phyloP scores from a whole-genome alignment of 1,140 invertebrate species.

The Heliconius himera region DNA sequence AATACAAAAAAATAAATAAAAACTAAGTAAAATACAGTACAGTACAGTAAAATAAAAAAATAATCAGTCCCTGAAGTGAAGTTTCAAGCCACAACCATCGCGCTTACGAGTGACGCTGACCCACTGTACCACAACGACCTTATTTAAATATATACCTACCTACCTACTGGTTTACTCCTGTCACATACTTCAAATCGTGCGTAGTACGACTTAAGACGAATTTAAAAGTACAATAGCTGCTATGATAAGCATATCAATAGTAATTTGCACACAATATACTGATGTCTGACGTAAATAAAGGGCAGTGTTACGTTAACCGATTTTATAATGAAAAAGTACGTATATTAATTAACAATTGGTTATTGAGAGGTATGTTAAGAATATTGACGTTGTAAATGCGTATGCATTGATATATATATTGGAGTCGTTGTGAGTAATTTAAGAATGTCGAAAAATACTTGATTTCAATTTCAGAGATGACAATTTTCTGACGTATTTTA shows the following conservation, averaged over 20 bases:
- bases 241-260: conserved; percentile 23
- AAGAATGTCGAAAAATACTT: neutral
- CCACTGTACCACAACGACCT: neutral
- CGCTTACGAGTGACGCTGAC: neutral
- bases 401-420: neutral
- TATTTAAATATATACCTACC: neutral
- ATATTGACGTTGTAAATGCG: neutral
- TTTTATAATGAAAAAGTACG: neutral
- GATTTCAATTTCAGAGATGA: neutral
- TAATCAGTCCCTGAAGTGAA: too few relatives aligned
- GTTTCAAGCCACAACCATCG: neutral
- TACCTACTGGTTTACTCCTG: neutral
- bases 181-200: neutral
- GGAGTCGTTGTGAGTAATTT: neutral
- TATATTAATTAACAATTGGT: neutral
- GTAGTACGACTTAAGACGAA: neutral
- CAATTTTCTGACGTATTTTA: too few relatives aligned
- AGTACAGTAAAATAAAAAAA: too few relatives aligned
- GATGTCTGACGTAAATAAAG: conserved; percentile 22
- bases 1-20: too few relatives aligned
- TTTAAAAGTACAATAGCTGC: conserved; percentile 23
- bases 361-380: neutral
- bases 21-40: too few relatives aligned
- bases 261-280: conserved; percentile 24
- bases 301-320: conserved; percentile 11